Evolutionary conservation across 1,140 invertebrate genomes (phyloP).

Genomic region (Diprion similis): DNA sequence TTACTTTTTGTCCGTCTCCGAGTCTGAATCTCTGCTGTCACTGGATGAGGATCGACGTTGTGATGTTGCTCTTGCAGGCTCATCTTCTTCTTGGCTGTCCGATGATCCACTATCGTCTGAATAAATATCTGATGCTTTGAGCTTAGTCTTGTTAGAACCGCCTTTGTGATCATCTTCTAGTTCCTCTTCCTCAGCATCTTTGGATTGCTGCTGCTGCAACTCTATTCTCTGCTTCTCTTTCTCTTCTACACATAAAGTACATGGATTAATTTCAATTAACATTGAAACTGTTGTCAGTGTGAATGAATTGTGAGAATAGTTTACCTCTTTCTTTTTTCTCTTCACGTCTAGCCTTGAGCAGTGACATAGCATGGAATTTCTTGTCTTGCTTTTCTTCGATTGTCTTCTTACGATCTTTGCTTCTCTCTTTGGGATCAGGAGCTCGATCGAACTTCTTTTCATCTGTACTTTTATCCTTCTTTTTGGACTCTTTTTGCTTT

Average conservation of each 20-base stretch:
- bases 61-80: conserved; percentile 53
- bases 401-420: conserved; percentile 90
- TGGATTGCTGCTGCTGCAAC: conserved; percentile 62
- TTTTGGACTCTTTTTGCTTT: conserved; percentile 67
- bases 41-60: conserved; percentile 62
- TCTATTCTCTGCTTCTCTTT: conserved; percentile 66
- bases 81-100: conserved; percentile 73
- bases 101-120: conserved; percentile 87
- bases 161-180: conserved; percentile 63
- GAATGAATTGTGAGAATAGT: conserved; percentile 9
- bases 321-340: conserved; percentile 76
- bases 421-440: conserved; percentile 78
- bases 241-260: conserved; percentile 53
- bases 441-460: conserved; percentile 61
- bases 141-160: conserved; percentile 67
- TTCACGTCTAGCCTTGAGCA: conserved; percentile 88
- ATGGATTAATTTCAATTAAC: conserved; percentile 8
- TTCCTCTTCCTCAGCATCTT: conserved; percentile 66
- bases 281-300: conserved; percentile 9
- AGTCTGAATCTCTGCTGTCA: conserved; percentile 63
- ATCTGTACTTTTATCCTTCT: conserved; percentile 66
- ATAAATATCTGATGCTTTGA: conserved; percentile 95
- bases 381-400: conserved; percentile 90
- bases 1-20: conserved; percentile 64
- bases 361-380: conserved; percentile 89